These are phyloP conservation scores for Radopholus similis DNA, from an alignment of 1,140 invertebrate genomes.

Conservation along the genomic window DNA sequence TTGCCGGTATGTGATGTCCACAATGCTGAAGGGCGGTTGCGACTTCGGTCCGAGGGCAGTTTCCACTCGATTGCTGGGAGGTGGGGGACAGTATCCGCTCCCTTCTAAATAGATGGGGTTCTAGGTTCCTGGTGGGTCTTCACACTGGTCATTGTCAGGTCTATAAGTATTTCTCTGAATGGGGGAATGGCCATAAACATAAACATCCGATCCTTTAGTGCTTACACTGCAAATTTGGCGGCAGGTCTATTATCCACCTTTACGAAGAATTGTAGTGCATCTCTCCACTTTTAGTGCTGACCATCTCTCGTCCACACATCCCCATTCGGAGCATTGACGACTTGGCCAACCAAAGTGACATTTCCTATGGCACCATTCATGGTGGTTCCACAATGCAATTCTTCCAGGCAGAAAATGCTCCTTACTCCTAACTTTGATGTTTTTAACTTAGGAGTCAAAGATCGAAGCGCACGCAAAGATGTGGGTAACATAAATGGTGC, in stretches of 20 bases:
- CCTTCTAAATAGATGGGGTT: too few species aligned
- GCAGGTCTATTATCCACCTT: too few species aligned
- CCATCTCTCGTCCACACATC: slow-evolving; percentile 81
- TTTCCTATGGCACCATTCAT: slow-evolving; percentile 85
- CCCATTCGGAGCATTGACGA: slow-evolving; percentile 93
- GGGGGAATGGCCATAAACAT: not conserved
- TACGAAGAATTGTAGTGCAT: too few species aligned
- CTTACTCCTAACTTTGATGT: not conserved
- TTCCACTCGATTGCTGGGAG: slow-evolving; percentile 84
- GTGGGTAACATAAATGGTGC: too few species aligned
- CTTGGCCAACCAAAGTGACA: slow-evolving; percentile 84
- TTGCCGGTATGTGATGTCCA: slow-evolving; percentile 45
- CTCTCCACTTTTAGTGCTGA: too few species aligned
- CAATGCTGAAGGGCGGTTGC: slow-evolving; percentile 61
- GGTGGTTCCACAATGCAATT: slow-evolving; percentile 69
- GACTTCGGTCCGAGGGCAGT: slow-evolving; percentile 74
- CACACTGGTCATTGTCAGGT: slow-evolving; percentile 84
- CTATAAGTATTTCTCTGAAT: not conserved
- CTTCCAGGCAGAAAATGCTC: slow-evolving; percentile 40
- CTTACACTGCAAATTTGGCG: slow-evolving; percentile 94
- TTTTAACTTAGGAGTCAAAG: slow-evolving; percentile 72
- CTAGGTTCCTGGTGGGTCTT: slow-evolving; percentile 99
- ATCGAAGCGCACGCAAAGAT: slow-evolving; percentile 87
- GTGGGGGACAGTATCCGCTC: too few species aligned
- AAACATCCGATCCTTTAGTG: slow-evolving; percentile 62